phyloP scores from a whole-genome alignment of 1,140 invertebrate species.

The Globodera rostochiensis region DNA sequence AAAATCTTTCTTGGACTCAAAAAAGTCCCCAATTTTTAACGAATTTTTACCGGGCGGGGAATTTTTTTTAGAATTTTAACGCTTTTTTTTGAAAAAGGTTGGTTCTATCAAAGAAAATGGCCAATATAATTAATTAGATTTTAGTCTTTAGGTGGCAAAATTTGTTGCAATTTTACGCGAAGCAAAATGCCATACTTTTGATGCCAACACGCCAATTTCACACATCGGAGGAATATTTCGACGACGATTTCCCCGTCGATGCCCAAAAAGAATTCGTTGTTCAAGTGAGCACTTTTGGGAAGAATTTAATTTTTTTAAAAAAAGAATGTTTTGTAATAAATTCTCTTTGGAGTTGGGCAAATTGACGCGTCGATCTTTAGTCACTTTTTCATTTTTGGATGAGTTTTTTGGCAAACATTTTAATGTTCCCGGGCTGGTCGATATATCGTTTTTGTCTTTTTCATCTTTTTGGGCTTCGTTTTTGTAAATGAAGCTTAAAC shows the following conservation, averaged over 20 bases:
- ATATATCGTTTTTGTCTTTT: too few relatives aligned
- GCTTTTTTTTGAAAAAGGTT: too few relatives aligned
- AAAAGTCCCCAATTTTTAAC: background rate
- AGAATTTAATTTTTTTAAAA: background rate
- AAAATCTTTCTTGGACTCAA: background rate
- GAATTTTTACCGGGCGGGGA: too few relatives aligned
- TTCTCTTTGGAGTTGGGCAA: too few relatives aligned
- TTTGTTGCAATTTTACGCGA: slow-evolving; percentile 66
- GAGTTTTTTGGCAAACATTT: too few relatives aligned
- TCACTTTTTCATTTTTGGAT: too few relatives aligned
- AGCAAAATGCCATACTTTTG: slow-evolving; percentile 60
- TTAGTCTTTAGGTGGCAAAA: slow-evolving; percentile 67
- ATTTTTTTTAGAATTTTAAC: too few relatives aligned
- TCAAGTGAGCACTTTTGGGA: background rate
- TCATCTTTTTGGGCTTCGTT: too few relatives aligned
- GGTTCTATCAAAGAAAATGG: background rate
- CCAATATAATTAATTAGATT: slow-evolving; percentile 17
- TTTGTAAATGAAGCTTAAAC: too few relatives aligned
- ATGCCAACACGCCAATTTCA: slow-evolving; percentile 39
- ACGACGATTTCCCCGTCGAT: background rate
- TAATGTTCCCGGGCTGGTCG: too few relatives aligned
- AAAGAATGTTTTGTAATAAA: too few relatives aligned
- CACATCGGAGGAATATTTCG: slow-evolving; percentile 22
- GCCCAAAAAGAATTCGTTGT: slow-evolving; percentile 2
- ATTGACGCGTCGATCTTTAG: too few relatives aligned